phyloP scores from a whole-genome alignment of 2,113 vertebrate species.

The Aegithalos caudatus region DNA sequence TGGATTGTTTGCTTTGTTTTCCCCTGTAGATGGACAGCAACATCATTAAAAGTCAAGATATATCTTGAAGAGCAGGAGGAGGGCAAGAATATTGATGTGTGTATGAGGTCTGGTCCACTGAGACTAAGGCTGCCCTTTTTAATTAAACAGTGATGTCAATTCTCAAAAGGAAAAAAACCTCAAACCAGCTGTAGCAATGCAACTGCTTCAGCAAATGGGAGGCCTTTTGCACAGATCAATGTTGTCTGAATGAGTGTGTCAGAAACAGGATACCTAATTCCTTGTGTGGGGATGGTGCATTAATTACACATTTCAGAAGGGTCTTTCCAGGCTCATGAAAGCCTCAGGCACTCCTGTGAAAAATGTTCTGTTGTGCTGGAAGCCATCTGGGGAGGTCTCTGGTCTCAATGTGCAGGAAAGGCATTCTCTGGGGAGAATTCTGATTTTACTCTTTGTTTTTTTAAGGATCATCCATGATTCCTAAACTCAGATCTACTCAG shows the following conservation, averaged over 20 bases:
- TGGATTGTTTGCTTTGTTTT: neutral
- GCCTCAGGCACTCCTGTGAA: neutral
- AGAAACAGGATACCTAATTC: conserved; percentile 42
- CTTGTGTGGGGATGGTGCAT: neutral
- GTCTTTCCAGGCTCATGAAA: neutral
- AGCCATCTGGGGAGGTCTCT: neutral
- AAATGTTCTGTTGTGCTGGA: neutral
- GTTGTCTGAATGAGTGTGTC: neutral
- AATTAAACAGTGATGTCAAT: conserved; percentile 47
- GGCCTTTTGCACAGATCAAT: neutral
- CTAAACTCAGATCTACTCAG: neutral
- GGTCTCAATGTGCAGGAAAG: neutral
- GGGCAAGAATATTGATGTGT: neutral
- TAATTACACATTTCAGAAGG: conserved; percentile 47
- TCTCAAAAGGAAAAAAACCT: neutral
- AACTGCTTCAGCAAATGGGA: conserved; percentile 1
- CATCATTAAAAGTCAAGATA: neutral
- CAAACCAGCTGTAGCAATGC: conserved; percentile 41
- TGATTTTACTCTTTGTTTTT: neutral
- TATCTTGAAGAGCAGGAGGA: neutral
- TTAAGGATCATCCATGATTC: neutral
- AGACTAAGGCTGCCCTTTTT: conserved; percentile 2
- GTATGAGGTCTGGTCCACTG: neutral
- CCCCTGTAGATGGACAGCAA: neutral
- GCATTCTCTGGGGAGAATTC: neutral